Evolutionary conservation across 2,797 vertebrate species (phyloP).

Genomic region (Gobionotothen gibberifrons): DNA sequence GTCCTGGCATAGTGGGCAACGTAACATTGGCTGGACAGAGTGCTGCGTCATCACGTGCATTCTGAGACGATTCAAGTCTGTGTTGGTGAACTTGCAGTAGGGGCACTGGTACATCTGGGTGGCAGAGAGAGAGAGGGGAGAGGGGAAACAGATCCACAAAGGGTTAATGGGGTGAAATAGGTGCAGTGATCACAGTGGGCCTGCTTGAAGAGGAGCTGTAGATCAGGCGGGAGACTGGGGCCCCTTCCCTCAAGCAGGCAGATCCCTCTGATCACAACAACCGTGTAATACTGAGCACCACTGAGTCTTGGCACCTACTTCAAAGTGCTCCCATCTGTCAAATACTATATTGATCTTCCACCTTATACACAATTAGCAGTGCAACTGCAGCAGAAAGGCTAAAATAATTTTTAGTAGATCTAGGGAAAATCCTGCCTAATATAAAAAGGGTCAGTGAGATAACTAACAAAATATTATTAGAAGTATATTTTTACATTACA

Average conservation of each 20-base stretch:
- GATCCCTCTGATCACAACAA: conserved; percentile 77
- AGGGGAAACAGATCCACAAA: conserved; percentile 18
- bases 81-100: conserved; percentile 98
- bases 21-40: conserved; percentile 97
- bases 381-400: conserved; percentile 76
- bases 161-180: conserved; percentile 63
- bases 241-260: conserved; percentile 60
- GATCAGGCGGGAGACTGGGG: conserved; percentile 49
- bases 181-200: conserved; percentile 36
- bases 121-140: conserved; percentile 20
- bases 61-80: conserved; percentile 95
- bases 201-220: conserved; percentile 56
- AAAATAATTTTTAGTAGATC: conserved; percentile 73
- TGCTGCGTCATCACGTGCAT: conserved; percentile 99
- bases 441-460: conserved; percentile 63
- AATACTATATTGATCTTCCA: conserved; percentile 86
- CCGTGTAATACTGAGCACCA: conserved; percentile 73
- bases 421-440: conserved; percentile 63
- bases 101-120: conserved; percentile 97
- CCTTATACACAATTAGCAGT: conserved; percentile 85
- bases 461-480: conserved; percentile 58
- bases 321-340: conserved; percentile 86
- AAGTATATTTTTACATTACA: conserved; percentile 62
- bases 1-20: conserved; percentile 98
- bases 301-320: conserved; percentile 80